A percentile compares a stretch with the other conserved stretches of the same genome.
These are phyloP conservation scores for Anticlea derivata DNA, from an alignment of 2,888 invertebrate genomes.

Conservation along the genomic window DNA sequence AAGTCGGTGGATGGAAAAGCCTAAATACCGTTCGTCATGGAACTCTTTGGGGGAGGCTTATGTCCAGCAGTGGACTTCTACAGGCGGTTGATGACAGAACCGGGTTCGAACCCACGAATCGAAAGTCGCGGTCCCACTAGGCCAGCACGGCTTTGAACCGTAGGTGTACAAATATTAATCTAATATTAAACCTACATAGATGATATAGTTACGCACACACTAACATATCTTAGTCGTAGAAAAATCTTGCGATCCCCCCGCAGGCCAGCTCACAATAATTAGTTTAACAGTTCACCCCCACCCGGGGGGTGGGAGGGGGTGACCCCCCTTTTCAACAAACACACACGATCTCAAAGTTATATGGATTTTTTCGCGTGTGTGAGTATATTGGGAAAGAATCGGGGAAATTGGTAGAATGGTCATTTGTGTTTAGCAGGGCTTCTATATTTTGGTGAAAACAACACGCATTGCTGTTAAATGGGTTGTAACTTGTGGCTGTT, in stretches of 20 bases:
- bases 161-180: constrained; percentile 23
- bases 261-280: constrained; percentile 60
- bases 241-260: constrained; percentile 59
- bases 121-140: too few relatives aligned
- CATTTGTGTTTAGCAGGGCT: constrained; percentile 43
- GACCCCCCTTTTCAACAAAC: constrained; percentile 43
- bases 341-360: constrained; percentile 45
- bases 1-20: too few relatives aligned
- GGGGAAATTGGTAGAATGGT: constrained; percentile 49
- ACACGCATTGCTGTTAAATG: background rate
- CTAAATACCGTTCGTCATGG: too few relatives aligned
- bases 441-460: constrained; percentile 14
- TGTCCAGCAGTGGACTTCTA: too few relatives aligned
- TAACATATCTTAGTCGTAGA: constrained; percentile 50
- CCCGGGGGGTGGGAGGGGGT: constrained; percentile 36
- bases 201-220: constrained; percentile 37
- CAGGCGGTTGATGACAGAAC: too few relatives aligned
- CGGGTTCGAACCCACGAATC: too few relatives aligned
- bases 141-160: too few relatives aligned
- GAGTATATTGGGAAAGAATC: constrained; percentile 52
- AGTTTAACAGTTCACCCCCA: constrained; percentile 69
- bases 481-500: too few relatives aligned
- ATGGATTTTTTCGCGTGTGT: constrained; percentile 44
- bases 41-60: too few relatives aligned
- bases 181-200: constrained; percentile 6